Conservation (phyloP, 1,140 invertebrate genomes). For the Pogonus chalceus region DNA sequence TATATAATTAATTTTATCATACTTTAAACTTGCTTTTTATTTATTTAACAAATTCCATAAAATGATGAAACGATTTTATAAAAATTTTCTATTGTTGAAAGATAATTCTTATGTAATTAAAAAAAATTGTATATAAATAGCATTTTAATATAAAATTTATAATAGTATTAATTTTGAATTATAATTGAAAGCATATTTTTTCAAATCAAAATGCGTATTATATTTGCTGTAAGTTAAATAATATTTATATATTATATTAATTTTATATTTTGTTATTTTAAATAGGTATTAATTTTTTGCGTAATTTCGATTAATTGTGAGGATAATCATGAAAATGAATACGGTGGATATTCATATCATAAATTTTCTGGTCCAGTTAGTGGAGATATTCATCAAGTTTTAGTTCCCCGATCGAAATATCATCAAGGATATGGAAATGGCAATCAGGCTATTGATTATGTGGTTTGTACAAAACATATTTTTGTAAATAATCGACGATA, state of each 20-base stretch:
- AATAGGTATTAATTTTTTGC: background rate
- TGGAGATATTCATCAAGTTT: conserved; percentile 42
- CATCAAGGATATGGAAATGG: conserved; percentile 36
- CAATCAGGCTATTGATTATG: conserved; percentile 49
- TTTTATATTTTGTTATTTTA: too few species aligned
- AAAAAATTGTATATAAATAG: conserved; percentile 3
- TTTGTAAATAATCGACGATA: too few species aligned
- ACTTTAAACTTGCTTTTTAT: background rate
- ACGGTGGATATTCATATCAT: conserved; percentile 50
- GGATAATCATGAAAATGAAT: background rate
- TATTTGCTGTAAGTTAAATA: background rate
- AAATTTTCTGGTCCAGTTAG: conserved; percentile 55
- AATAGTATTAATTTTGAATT: background rate
- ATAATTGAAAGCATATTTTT: background rate
- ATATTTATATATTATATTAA: background rate
- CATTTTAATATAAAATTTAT: background rate
- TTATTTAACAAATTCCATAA: background rate
- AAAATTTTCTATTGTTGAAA: background rate
- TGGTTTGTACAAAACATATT: too few species aligned
- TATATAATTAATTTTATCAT: background rate
- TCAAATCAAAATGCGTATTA: background rate
- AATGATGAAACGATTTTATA: background rate
- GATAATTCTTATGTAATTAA: background rate
- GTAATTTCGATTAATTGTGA: background rate
- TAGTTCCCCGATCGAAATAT: conserved; percentile 40